These are phyloP conservation scores for Procavia capensis DNA, from an alignment of 2,113 vertebrate genomes.

Conservation along the genomic window DNA sequence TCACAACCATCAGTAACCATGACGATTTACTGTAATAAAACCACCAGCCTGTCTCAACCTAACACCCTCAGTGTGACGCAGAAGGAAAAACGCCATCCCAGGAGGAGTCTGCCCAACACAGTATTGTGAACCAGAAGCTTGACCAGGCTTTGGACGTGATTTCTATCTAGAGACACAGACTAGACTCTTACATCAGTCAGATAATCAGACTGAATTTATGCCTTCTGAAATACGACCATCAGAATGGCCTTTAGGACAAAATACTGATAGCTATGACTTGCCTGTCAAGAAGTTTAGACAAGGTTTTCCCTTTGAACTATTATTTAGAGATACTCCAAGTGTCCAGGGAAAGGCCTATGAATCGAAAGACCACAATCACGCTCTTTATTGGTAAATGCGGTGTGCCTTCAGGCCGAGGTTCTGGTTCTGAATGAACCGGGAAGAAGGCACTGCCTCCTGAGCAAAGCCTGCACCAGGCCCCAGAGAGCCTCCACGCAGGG, in stretches of 20 bases:
- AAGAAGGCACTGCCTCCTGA: neutral
- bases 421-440: neutral
- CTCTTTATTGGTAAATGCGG: neutral
- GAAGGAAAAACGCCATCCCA: neutral
- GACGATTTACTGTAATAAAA: neutral
- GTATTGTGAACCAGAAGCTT: neutral
- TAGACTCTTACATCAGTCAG: neutral
- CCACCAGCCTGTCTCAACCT: neutral
- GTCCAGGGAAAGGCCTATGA: neutral
- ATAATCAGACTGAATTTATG: neutral
- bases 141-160: neutral
- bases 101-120: neutral
- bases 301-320: constrained; percentile 11
- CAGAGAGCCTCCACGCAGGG: no score
- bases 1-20: neutral
- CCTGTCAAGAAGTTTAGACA: neutral
- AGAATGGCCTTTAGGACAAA: neutral
- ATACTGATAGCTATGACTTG: neutral
- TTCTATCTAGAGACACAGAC: neutral
- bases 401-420: neutral
- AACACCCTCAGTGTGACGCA: constrained; percentile 5
- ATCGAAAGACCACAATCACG: neutral
- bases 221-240: constrained; percentile 11
- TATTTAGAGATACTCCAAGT: constrained; percentile 28
- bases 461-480: accelerated